Conservation (phyloP, 2,113 vertebrate species). For the Lampris megalopsis region DNA sequence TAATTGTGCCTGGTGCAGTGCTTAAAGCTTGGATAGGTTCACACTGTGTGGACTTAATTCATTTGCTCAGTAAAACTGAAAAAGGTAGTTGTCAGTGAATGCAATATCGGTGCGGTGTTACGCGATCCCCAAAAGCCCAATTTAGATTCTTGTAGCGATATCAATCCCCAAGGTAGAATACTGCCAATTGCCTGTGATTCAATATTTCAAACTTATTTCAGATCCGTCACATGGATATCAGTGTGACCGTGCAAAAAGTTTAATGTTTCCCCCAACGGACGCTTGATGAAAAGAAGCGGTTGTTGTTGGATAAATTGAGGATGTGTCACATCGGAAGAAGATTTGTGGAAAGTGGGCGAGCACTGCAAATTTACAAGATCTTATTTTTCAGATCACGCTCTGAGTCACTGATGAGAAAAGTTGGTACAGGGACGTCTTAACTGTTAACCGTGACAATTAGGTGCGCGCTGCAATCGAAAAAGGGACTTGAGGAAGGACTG, state of each 20-base stretch:
- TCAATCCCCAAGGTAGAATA: neutral
- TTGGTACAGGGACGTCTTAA: neutral
- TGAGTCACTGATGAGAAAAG: neutral
- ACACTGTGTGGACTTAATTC: neutral
- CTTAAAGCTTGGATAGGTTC: neutral
- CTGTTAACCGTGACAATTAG: slow-evolving; percentile 22
- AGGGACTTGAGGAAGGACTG: slow-evolving; percentile 33
- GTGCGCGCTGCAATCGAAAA: slow-evolving; percentile 44
- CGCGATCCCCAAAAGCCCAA: slow-evolving; percentile 15
- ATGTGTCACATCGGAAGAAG: neutral
- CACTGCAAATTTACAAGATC: neutral
- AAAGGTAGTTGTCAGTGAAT: neutral
- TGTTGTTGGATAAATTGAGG: slow-evolving; percentile 1
- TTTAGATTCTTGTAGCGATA: neutral
- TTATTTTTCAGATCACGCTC: neutral
- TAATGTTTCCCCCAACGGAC: slow-evolving; percentile 21
- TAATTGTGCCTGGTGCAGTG: neutral
- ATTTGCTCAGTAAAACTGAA: neutral
- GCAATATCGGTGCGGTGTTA: slow-evolving; percentile 8
- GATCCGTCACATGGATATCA: slow-evolving; percentile 24
- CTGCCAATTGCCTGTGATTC: neutral
- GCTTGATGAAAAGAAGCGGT: slow-evolving; percentile 10
- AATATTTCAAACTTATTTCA: slow-evolving; percentile 20
- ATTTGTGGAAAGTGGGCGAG: neutral
- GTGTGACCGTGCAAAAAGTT: slow-evolving; percentile 2